A percentile compares a stretch with the other conserved stretches of the same genome.
phyloP scores from a whole-genome alignment of 2,888 invertebrate genomes.

The Idaea straminata region DNA sequence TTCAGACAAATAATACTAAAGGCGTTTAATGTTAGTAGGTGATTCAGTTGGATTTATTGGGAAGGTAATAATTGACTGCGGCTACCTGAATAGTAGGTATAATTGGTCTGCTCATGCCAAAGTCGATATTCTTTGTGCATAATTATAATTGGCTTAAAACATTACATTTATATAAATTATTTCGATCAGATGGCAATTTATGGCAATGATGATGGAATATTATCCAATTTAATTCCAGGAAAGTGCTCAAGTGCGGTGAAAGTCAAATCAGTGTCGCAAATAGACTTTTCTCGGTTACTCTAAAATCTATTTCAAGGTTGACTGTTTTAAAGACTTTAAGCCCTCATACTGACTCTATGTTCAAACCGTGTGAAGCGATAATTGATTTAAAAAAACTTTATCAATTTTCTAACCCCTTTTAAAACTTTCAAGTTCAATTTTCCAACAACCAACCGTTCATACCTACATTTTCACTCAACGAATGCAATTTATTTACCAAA shows the following conservation, averaged over 20 bases:
- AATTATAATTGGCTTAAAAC: no score
- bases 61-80: background rate
- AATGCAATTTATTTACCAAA: constrained; percentile 2
- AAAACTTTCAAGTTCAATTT: background rate
- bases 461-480: background rate
- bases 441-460: background rate
- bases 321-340: no score
- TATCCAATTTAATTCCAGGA: no score
- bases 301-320: no score
- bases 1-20: background rate
- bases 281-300: no score
- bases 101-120: background rate
- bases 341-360: no score
- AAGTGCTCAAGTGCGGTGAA: no score
- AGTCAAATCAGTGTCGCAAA: no score
- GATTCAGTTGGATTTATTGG: background rate
- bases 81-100: background rate
- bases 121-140: no score
- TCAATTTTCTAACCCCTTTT: background rate
- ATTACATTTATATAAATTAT: no score
- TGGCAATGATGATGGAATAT: no score
- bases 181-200: no score
- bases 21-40: background rate
- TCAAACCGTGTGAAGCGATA: background rate
- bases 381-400: background rate